phyloP scores from a whole-genome alignment of 2,888 invertebrate species.

The Cephus pygmeus region DNA sequence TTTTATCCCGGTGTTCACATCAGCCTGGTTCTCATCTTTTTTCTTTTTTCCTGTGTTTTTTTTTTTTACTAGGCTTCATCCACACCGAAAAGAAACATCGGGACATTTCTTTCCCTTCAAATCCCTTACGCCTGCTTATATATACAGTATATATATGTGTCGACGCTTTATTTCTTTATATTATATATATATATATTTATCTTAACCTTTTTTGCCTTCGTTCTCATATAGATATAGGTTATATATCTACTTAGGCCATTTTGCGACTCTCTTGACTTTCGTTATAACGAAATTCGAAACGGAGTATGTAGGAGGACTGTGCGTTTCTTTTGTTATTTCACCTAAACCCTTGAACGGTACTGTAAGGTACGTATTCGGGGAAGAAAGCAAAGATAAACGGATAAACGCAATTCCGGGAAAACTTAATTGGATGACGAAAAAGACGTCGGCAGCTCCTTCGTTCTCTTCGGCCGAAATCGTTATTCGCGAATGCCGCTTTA shows the following conservation, averaged over 20 bases:
- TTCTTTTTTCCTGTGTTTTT: neutral
- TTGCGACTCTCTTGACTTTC: neutral
- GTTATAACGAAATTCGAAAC: neutral
- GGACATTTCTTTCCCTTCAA: neutral
- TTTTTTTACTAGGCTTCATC: neutral
- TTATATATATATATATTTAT: too few species aligned
- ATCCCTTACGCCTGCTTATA: slow-evolving; percentile 1
- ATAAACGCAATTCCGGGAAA: neutral
- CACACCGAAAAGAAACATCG: neutral
- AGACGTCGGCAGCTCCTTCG: neutral
- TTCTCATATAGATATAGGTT: neutral
- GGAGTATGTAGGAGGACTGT: neutral
- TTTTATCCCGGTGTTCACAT: slow-evolving; percentile 6
- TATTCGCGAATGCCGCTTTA: neutral
- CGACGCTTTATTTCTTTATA: neutral
- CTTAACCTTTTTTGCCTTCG: neutral
- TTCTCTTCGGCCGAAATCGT: neutral
- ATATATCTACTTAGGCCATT: too few species aligned
- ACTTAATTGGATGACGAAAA: neutral
- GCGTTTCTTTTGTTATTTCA: neutral
- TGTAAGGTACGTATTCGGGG: too few species aligned
- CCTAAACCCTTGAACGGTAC: too few species aligned
- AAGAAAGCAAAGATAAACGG: neutral
- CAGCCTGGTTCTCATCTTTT: neutral
- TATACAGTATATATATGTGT: neutral